Evolutionary conservation across 2,888 invertebrate species (phyloP), one percentile per base, ranked within the genome.

Genomic region (Cheilosia vernalis): DNA sequence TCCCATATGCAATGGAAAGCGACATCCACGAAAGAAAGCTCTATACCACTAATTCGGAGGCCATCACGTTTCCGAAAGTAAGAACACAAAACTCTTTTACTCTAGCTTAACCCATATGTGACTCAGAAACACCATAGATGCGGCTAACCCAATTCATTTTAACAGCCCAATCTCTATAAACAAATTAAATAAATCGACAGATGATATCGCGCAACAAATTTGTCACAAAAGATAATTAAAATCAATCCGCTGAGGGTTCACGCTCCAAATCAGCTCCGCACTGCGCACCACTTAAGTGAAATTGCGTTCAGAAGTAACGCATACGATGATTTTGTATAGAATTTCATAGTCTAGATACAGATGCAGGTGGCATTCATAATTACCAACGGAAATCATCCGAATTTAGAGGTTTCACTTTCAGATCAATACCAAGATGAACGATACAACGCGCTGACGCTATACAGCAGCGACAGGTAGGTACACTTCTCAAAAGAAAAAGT

Each of bases 321-420:
- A 30, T 60, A 55, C 37, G 10, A 17, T 10, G 44, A 64, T 33
- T n/a, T 17, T 40, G 60, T 56, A 44, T 47, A 63, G 55, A 61
- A 53, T 72, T 60, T 67, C 69, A 84, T 69, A 84, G 58, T 79
- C 83, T 69, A 79, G 47, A 58, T 80, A 74, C 84, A 42, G 51
- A 61, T 80, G 74, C 84, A 79, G 80, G 55, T 84, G 80, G 64
- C 74, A 80, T 76, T 76, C 42, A 70, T 74, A 70, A 74, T 74
- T 70, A 84, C 64, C 21, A 51, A 70, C 55, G 42, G 73, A 67
- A 67, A 15, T 44, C 72, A 49, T 56, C 67, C 80, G 58, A 84
- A 70, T 55, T 80, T 69, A 56, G 47, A 53, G 80, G 80, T 84
- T 84, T 84, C 84, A 84, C 84, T 84, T 84, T 84, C 80, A 51